phyloP scores from a whole-genome alignment of 2,888 invertebrate species.

The Brachycybe producta region DNA sequence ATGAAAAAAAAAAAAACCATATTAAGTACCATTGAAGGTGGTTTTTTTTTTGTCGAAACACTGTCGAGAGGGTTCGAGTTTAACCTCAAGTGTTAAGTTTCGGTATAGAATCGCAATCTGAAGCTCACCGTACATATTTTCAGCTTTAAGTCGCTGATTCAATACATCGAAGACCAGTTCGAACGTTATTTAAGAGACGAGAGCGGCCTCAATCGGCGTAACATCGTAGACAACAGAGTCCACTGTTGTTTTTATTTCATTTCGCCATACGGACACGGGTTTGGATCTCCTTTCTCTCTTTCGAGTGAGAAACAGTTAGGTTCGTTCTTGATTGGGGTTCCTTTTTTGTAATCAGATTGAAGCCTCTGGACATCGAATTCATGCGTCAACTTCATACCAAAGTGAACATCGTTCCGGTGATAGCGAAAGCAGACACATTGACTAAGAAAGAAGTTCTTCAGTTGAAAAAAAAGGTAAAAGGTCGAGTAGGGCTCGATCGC shows the following conservation, averaged over 20 bases:
- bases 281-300: not conserved
- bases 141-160: slow-evolving; percentile 84
- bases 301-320: too few species aligned
- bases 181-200: slow-evolving; percentile 81
- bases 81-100: too few species aligned
- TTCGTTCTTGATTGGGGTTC: slow-evolving; percentile 12
- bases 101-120: too few species aligned
- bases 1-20: too few species aligned
- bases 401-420: slow-evolving; percentile 93
- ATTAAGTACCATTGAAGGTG: too few species aligned
- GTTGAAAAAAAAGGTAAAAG: slow-evolving; percentile 60
- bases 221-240: slow-evolving; percentile 92
- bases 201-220: slow-evolving; percentile 86
- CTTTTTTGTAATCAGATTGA: slow-evolving; percentile 49
- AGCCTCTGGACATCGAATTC: slow-evolving; percentile 85
- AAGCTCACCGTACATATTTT: too few species aligned
- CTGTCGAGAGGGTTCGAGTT: too few species aligned
- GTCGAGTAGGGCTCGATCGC: not conserved
- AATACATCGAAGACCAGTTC: slow-evolving; percentile 95
- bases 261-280: slow-evolving; percentile 94
- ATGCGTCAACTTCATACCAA: slow-evolving; percentile 94
- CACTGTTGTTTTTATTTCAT: slow-evolving; percentile 98
- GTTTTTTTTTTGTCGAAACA: too few species aligned
- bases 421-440: slow-evolving; percentile 89
- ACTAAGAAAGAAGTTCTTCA: slow-evolving; percentile 81